phyloP scores from a whole-genome alignment of 2,113 vertebrate genomes.

The Chamaetylas fuelleborni region DNA sequence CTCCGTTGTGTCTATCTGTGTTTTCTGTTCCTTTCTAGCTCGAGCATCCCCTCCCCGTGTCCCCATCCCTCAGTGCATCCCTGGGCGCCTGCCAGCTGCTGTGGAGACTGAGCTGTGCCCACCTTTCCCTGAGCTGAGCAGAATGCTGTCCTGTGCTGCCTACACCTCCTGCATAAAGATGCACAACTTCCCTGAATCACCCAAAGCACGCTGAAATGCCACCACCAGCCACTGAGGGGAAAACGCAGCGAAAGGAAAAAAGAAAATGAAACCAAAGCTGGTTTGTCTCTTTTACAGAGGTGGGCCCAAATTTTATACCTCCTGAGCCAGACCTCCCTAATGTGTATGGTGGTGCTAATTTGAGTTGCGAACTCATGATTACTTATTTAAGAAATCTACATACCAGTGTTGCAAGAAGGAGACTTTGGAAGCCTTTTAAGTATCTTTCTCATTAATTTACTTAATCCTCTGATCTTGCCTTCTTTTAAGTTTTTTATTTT shows the following conservation, averaged over 20 bases:
- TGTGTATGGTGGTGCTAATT: constrained; percentile 28
- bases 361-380: constrained; percentile 32
- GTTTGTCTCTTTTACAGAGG: neutral
- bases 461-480: constrained; percentile 68
- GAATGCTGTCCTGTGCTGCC: neutral
- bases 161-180: neutral
- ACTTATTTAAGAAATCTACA: constrained; percentile 35
- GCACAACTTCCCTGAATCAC: neutral
- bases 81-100: neutral
- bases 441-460: constrained; percentile 68
- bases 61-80: neutral
- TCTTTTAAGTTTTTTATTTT: constrained; percentile 67
- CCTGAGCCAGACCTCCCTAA: neutral
- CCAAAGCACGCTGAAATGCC: neutral
- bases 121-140: neutral
- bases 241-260: neutral
- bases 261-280: neutral
- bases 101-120: neutral
- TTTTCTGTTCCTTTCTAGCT: neutral
- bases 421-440: constrained; percentile 65
- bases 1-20: neutral
- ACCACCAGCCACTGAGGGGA: neutral
- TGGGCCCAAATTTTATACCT: neutral
- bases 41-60: fast-evolving
- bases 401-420: constrained; percentile 48